Conservation (phyloP, 2,888 invertebrate species). For the Seira ritae region DNA sequence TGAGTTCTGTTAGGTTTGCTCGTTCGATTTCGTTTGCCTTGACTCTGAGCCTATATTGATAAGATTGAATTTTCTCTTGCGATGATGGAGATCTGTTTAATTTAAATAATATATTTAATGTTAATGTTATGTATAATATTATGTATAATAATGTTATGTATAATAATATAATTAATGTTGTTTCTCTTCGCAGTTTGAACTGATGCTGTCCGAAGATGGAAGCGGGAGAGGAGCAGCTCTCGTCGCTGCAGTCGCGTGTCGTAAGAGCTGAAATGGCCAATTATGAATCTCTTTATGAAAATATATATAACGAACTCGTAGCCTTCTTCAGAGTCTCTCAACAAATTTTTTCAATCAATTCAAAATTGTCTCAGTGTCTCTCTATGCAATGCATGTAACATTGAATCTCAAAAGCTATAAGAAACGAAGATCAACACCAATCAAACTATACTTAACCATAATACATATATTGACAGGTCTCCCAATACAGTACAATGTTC, state of each 20-base stretch:
- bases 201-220: slow-evolving; percentile 97
- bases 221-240: slow-evolving; percentile 97
- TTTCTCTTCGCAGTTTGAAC: slow-evolving; percentile 83
- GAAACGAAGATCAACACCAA: neutral
- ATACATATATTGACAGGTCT: slow-evolving; percentile 9
- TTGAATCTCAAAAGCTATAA: neutral
- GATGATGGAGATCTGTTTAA: too few relatives aligned
- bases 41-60: too few relatives aligned
- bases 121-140: too few relatives aligned
- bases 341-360: too few relatives aligned
- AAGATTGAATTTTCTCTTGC: too few relatives aligned
- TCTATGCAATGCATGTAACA: too few relatives aligned
- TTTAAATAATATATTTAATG: too few relatives aligned
- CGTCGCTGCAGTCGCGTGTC: slow-evolving; percentile 91
- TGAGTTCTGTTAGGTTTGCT: too few relatives aligned
- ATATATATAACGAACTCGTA: slow-evolving; percentile 35
- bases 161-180: neutral
- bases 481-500: slow-evolving; percentile 12
- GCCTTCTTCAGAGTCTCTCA: slow-evolving; percentile 34
- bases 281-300: slow-evolving; percentile 2
- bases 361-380: too few relatives aligned
- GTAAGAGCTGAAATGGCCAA: slow-evolving; percentile 50
- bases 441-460: neutral
- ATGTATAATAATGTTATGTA: too few relatives aligned
- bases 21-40: too few relatives aligned